phyloP scores from a whole-genome alignment of 2,888 invertebrate genomes.

The Sclerodermus sp. region DNA sequence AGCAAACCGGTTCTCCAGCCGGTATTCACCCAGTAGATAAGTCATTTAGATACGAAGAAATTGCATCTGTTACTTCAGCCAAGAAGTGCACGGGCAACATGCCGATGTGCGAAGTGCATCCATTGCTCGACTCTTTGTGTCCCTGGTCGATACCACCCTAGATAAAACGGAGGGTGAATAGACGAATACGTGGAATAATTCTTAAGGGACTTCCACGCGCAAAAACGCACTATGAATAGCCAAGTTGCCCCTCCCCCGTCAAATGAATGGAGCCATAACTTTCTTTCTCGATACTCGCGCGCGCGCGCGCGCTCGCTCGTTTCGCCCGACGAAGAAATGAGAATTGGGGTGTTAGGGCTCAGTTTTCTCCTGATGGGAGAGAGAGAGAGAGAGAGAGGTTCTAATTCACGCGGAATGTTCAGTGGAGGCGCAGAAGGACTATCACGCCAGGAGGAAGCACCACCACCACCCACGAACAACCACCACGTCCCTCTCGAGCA shows the following conservation, averaged over 20 bases:
- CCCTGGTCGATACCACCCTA: not conserved
- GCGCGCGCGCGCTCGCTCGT: no score
- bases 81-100: slow-evolving; percentile 13
- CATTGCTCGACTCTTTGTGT: not conserved
- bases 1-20: slow-evolving; percentile 27
- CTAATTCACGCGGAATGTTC: no score
- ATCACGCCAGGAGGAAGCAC: slow-evolving; percentile 65
- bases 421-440: slow-evolving; percentile 90
- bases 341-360: no score
- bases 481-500: slow-evolving; percentile 18
- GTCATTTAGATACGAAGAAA: slow-evolving; percentile 51
- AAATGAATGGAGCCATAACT: no score
- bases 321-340: no score
- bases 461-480: slow-evolving; percentile 46
- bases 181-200: not conserved
- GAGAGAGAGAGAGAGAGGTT: no score
- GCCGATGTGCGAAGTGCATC: no score
- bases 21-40: slow-evolving; percentile 39
- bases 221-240: no score
- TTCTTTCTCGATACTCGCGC: no score
- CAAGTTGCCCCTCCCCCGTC: no score
- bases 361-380: no score
- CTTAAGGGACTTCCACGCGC: not conserved
- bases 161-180: not conserved
- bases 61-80: slow-evolving; percentile 23